Percentiles rank a stretch among this genome's conserved stretches.
phyloP scores from a whole-genome alignment of 2,888 invertebrate species.

The Trissolcus japonicus region DNA sequence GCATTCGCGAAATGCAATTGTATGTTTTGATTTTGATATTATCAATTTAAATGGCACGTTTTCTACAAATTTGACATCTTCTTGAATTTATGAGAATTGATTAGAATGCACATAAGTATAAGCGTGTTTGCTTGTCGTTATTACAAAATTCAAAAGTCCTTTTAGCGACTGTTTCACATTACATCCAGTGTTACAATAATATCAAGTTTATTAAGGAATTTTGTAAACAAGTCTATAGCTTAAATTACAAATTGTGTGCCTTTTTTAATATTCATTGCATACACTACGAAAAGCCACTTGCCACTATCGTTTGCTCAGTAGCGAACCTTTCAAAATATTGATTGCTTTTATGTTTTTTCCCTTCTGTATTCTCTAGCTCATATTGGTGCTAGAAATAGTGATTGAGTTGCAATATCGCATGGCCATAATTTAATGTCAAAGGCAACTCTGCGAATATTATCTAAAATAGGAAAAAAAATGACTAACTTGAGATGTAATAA shows the following conservation, averaged over 20 bases:
- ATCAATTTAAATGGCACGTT: too few relatives aligned
- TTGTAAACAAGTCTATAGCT: neutral
- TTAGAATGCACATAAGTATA: too few relatives aligned
- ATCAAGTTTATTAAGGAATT: neutral
- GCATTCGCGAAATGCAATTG: too few relatives aligned
- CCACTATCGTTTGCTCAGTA: constrained; percentile 14
- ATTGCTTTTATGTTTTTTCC: constrained; percentile 20
- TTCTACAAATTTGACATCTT: too few relatives aligned
- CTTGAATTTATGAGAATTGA: too few relatives aligned
- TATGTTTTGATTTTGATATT: too few relatives aligned
- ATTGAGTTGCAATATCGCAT: constrained; percentile 14
- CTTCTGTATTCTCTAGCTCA: constrained; percentile 1
- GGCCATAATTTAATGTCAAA: constrained; percentile 32
- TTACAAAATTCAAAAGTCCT: neutral
- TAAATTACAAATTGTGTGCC: neutral
- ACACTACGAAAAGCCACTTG: constrained; percentile 7
- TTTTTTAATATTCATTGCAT: constrained; percentile 11
- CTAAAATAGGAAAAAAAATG: constrained; percentile 7
- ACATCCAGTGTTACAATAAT: neutral
- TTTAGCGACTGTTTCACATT: neutral
- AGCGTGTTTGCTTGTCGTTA: too few relatives aligned
- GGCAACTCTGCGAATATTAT: constrained; percentile 13
- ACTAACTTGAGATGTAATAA: constrained; percentile 2
- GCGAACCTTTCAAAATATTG: constrained; percentile 9
- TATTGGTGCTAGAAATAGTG: constrained; percentile 20